Evolutionary conservation across 2,113 vertebrate genomes (phyloP).

Genomic region (Cacatua alba): DNA sequence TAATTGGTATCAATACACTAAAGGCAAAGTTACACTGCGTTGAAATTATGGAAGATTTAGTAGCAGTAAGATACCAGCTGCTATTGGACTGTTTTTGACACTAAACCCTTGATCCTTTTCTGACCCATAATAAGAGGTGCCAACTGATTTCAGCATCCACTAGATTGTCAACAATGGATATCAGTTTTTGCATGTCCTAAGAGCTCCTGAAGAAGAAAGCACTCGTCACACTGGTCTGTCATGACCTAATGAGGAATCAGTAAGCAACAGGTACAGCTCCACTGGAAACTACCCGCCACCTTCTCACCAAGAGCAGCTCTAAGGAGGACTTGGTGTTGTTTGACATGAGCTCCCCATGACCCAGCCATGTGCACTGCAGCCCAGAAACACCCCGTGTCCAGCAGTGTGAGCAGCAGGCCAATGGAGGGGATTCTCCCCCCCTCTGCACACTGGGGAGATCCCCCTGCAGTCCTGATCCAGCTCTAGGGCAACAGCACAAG

Average conservation of each 20-base stretch:
- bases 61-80: background rate
- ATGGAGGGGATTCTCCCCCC: background rate
- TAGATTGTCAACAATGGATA: background rate
- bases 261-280: background rate
- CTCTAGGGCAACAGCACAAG: background rate
- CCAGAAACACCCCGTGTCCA: background rate
- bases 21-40: background rate
- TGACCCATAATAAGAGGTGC: background rate
- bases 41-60: background rate
- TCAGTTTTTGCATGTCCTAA: fast-evolving
- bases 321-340: background rate
- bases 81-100: background rate
- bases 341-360: background rate
- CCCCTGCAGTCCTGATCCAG: background rate
- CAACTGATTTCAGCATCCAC: background rate
- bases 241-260: background rate
- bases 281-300: background rate
- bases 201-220: background rate
- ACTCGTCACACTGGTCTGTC: background rate
- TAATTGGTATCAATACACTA: background rate
- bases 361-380: no score
- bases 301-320: background rate
- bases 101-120: background rate
- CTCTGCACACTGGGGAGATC: background rate
- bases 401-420: background rate